phyloP scores from a whole-genome alignment of 2,888 invertebrate genomes.

The Cataglyphis rosenhaueri region DNA sequence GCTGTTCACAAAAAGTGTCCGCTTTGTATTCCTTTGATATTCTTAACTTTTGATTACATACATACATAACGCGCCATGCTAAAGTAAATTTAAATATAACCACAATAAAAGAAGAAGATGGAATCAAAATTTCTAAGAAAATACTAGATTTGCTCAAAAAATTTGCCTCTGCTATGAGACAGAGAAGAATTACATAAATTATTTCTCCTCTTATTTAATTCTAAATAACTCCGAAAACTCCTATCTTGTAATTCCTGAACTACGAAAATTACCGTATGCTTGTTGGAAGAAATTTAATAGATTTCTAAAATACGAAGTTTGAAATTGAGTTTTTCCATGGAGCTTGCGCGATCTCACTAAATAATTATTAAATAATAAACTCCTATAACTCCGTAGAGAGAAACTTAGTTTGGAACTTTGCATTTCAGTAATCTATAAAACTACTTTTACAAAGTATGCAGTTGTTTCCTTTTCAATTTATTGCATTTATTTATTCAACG shows the following conservation, averaged over 20 bases:
- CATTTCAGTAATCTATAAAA: slow-evolving; percentile 30
- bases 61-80: background rate
- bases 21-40: background rate
- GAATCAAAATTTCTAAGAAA: slow-evolving; percentile 10
- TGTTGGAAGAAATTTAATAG: slow-evolving; percentile 27
- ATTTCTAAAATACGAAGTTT: slow-evolving; percentile 30
- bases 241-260: background rate
- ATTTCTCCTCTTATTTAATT: too few species aligned
- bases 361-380: slow-evolving; percentile 46
- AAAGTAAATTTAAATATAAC: background rate
- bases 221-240: background rate
- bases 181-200: background rate
- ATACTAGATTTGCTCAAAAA: background rate
- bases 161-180: background rate
- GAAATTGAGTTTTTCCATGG: slow-evolving; percentile 23
- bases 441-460: background rate
- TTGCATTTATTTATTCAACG: slow-evolving; percentile 13
- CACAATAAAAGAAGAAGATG: background rate
- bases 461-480: slow-evolving; percentile 5
- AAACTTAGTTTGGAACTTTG: slow-evolving; percentile 22
- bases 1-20: background rate
- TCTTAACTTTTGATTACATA: slow-evolving; percentile 32
- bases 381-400: background rate
- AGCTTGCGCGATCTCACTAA: slow-evolving; percentile 19
- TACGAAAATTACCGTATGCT: background rate